A percentile compares a stretch with the other conserved stretches of the same genome.
Evolutionary conservation across 2,113 vertebrate genomes (phyloP).

Genomic region (Synodontis membranacea): DNA sequence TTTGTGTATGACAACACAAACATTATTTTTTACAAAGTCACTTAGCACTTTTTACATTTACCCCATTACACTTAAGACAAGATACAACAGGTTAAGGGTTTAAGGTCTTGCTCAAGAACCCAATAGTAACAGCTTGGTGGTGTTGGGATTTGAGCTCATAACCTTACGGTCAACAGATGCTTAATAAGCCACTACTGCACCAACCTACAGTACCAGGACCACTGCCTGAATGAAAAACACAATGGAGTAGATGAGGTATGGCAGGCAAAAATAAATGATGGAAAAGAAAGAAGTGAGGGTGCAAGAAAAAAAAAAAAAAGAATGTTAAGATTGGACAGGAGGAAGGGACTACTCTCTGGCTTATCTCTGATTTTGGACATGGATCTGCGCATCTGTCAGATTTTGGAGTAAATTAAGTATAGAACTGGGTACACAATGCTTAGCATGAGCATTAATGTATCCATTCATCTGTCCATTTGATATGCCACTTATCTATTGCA

Average conservation of each 20-base stretch:
- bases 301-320: neutral
- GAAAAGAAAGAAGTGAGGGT: too few relatives aligned
- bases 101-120: neutral
- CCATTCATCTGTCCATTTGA: too few relatives aligned
- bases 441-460: neutral
- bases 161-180: neutral
- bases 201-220: neutral
- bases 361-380: neutral
- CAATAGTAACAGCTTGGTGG: neutral
- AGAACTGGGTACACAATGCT: neutral
- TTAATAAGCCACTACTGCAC: neutral
- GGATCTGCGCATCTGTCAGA: neutral
- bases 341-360: neutral
- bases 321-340: neutral
- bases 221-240: neutral
- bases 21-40: neutral
- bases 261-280: neutral
- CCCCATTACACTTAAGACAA: neutral
- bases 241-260: neutral
- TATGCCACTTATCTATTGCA: too few relatives aligned
- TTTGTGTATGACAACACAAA: neutral
- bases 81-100: neutral
- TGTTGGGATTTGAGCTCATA: neutral
- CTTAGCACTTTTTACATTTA: neutral
- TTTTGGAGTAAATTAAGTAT: neutral